phyloP scores from a whole-genome alignment of 2,113 vertebrate species.

The Centropristis striata region DNA sequence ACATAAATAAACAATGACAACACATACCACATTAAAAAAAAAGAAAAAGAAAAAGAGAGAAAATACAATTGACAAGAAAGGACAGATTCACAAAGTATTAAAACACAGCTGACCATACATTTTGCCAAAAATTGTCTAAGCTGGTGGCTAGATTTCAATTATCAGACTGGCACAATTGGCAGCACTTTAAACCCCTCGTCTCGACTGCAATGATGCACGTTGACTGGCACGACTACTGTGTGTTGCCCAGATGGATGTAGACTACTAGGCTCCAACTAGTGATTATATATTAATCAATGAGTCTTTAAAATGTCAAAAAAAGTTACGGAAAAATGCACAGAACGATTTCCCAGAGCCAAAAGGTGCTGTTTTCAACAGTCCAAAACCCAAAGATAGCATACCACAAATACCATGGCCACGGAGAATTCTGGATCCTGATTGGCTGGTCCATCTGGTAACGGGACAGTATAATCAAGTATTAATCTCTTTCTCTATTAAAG shows the following conservation, averaged over 20 bases:
- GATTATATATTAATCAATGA: constrained; percentile 35
- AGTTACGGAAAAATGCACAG: not conserved
- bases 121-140: constrained; percentile 71
- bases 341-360: not conserved
- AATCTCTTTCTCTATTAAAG: not conserved
- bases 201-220: constrained; percentile 47
- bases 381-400: constrained; percentile 1
- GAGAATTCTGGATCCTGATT: constrained; percentile 17
- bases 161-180: constrained; percentile 77
- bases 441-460: not conserved
- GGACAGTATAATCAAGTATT: not conserved
- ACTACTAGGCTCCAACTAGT: constrained; percentile 30
- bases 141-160: constrained; percentile 74
- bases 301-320: constrained; percentile 32
- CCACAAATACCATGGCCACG: constrained; percentile 5
- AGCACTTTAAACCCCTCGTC: constrained; percentile 63
- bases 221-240: constrained; percentile 39
- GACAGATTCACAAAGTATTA: constrained; percentile 70
- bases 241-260: constrained; percentile 65
- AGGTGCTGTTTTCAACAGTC: constrained; percentile 1
- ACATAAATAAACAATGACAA: constrained; percentile 67
- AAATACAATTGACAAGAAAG: constrained; percentile 68
- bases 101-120: constrained; percentile 71
- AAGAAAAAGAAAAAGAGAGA: not conserved
- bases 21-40: constrained; percentile 43